These are phyloP conservation scores for Caiman crocodilus DNA, from an alignment of 2,797 vertebrate genomes.

Conservation along the genomic window DNA sequence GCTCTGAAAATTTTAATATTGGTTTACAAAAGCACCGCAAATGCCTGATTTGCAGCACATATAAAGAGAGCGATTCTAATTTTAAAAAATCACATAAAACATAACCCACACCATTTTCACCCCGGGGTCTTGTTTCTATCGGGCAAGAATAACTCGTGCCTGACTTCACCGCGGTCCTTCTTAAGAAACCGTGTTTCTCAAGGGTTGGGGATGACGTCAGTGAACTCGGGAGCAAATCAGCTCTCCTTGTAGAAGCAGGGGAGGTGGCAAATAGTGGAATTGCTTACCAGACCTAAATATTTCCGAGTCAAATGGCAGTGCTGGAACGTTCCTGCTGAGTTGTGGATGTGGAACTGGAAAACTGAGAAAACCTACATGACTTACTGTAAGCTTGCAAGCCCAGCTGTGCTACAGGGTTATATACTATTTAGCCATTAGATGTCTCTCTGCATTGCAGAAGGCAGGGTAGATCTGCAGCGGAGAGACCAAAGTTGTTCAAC, in stretches of 20 bases:
- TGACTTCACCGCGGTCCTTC: neutral
- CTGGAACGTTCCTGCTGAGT: neutral
- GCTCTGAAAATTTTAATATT: neutral
- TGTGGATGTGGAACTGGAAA: neutral
- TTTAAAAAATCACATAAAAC: neutral
- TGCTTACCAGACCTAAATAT: accelerated
- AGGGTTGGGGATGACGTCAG: neutral
- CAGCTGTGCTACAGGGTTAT: neutral
- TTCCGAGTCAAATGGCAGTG: neutral
- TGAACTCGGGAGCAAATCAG: neutral
- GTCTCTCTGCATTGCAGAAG: neutral
- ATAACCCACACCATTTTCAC: neutral
- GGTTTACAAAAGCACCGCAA: neutral
- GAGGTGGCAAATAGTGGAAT: neutral
- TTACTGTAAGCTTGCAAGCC: neutral
- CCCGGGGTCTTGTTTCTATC: neutral
- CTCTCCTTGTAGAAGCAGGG: neutral
- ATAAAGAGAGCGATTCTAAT: constrained; percentile 12
- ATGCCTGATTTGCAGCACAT: neutral
- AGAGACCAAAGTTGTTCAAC: no score
- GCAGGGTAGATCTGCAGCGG: no score
- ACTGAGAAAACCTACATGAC: no score
- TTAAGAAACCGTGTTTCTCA: neutral
- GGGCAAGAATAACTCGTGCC: accelerated
- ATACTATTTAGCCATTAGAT: neutral